These are phyloP conservation scores for Nymphalis io DNA, from an alignment of 1,140 invertebrate species.

Conservation along the genomic window DNA sequence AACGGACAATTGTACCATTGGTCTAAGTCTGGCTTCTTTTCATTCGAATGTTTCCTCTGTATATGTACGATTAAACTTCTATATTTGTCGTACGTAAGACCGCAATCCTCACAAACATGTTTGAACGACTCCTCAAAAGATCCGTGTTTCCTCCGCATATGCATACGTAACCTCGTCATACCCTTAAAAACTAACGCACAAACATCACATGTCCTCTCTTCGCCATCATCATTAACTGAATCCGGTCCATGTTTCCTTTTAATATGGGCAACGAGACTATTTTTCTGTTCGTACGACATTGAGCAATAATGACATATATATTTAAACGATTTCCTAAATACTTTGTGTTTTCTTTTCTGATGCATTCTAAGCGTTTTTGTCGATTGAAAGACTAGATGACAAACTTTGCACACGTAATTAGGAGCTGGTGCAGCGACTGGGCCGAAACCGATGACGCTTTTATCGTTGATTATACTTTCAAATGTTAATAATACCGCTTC, in stretches of 20 bases:
- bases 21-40: constrained; percentile 45
- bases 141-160: constrained; percentile 71
- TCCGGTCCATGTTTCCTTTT: constrained; percentile 70
- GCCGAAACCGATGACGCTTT: constrained; percentile 44
- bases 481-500: constrained; percentile 66
- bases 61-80: constrained; percentile 70
- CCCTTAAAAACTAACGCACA: constrained; percentile 74
- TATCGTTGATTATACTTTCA: constrained; percentile 61
- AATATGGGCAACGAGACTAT: constrained; percentile 69
- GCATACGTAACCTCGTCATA: constrained; percentile 64
- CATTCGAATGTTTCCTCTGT: constrained; percentile 59
- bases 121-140: constrained; percentile 67
- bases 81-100: constrained; percentile 69
- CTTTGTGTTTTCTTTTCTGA: constrained; percentile 68
- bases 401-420: constrained; percentile 64
- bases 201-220: constrained; percentile 69
- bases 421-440: constrained; percentile 36
- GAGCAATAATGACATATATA: constrained; percentile 67
- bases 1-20: constrained; percentile 69
- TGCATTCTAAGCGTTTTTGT: constrained; percentile 65
- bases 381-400: constrained; percentile 70
- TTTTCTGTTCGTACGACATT: constrained; percentile 70
- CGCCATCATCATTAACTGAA: constrained; percentile 53
- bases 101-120: constrained; percentile 64
- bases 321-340: constrained; percentile 60